Evolutionary conservation across 2,113 vertebrate species (phyloP).

Genomic region (Amblyornis subalaris): DNA sequence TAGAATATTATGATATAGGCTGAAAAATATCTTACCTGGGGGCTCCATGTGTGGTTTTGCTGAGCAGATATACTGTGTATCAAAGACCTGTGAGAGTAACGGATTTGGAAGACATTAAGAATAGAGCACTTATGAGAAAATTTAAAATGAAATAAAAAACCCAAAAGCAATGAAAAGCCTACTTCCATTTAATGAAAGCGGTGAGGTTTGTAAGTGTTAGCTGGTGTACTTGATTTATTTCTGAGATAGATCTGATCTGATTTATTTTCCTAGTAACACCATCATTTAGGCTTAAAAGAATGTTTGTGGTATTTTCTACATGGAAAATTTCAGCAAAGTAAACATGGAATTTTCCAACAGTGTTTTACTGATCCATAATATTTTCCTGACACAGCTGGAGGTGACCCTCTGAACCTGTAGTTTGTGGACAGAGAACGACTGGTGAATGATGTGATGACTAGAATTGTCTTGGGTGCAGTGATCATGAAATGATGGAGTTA

Average conservation of each 20-base stretch:
- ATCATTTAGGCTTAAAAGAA: background rate
- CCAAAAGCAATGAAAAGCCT: background rate
- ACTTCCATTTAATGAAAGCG: slow-evolving; percentile 11
- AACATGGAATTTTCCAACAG: background rate
- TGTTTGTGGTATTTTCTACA: background rate
- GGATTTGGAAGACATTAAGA: background rate
- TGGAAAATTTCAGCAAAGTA: background rate
- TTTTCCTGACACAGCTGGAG: background rate
- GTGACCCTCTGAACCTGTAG: background rate
- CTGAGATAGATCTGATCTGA: background rate
- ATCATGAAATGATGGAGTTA: background rate
- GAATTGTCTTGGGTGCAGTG: background rate
- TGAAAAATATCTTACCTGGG: background rate
- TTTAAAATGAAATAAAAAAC: slow-evolving; percentile 6
- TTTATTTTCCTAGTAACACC: background rate
- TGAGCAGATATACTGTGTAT: background rate
- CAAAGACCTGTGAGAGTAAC: background rate
- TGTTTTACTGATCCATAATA: background rate
- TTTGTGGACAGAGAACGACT: background rate
- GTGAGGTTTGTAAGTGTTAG: background rate
- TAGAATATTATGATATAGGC: background rate
- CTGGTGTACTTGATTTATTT: slow-evolving; percentile 22
- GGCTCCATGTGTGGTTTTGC: background rate
- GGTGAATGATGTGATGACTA: background rate
- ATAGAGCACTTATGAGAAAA: background rate